Percentiles rank a stretch among this genome's conserved stretches.
These are phyloP conservation scores for Luffia ferchaultella DNA, from an alignment of 2,888 invertebrate genomes.

Conservation along the genomic window DNA sequence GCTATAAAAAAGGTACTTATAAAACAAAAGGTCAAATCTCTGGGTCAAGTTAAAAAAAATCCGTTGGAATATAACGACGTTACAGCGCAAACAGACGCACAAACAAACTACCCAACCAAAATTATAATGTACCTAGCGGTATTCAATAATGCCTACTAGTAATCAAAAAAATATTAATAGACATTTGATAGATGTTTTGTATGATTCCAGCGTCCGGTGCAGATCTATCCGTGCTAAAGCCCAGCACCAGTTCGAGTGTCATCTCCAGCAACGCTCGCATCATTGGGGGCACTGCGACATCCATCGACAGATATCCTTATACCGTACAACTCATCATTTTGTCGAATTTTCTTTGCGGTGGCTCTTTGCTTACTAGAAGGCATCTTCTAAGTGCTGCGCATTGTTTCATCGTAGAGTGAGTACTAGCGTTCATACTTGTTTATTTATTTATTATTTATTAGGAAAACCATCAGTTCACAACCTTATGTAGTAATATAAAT, in stretches of 20 bases:
- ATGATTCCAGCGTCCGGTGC: neutral
- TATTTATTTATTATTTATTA: neutral
- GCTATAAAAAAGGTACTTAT: no score
- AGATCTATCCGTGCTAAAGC: neutral
- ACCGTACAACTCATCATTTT: constrained; percentile 34
- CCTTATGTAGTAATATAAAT: neutral
- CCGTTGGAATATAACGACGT: no score
- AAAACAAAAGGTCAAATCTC: no score
- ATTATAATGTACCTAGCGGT: no score
- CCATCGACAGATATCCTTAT: constrained; percentile 35
- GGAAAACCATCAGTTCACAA: neutral
- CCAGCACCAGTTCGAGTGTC: neutral
- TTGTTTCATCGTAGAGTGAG: constrained; percentile 52
- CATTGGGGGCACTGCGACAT: constrained; percentile 34
- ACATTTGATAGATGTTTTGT: no score
- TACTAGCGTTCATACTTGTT: neutral
- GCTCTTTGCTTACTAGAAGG: constrained; percentile 53
- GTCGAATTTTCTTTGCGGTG: constrained; percentile 54
- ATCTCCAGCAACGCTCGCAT: neutral
- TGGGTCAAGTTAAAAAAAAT: no score
- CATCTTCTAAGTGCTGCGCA: constrained; percentile 68
- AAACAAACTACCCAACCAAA: no score
- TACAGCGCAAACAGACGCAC: no score
- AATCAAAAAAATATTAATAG: no score
- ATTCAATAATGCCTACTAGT: no score